Conservation (phyloP, 2,113 vertebrate species). For the Aegithalos caudatus region DNA sequence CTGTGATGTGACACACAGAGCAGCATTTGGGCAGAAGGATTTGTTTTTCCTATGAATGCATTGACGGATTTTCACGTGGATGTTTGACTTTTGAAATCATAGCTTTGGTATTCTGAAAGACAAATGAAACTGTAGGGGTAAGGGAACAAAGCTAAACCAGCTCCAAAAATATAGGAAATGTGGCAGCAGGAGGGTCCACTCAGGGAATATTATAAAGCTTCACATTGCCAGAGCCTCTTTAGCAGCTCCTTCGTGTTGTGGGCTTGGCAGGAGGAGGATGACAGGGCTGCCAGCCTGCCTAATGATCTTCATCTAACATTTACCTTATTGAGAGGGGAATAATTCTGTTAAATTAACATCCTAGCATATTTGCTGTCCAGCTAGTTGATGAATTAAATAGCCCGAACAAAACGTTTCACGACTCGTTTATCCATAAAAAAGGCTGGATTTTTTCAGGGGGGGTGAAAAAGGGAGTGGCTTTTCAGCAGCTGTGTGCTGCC, state of each 20-base stretch:
- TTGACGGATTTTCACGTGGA: neutral
- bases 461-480: neutral
- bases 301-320: constrained; percentile 47
- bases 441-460: neutral
- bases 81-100: neutral
- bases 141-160: neutral
- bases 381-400: constrained; percentile 58
- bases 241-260: neutral
- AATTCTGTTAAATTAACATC: constrained; percentile 62
- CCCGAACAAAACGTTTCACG: constrained; percentile 46
- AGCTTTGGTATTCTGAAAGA: neutral
- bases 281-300: constrained; percentile 44
- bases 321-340: constrained; percentile 52
- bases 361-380: constrained; percentile 47
- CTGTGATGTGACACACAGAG: neutral
- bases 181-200: neutral
- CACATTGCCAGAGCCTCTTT: constrained; percentile 15
- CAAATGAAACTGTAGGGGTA: neutral
- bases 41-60: neutral
- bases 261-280: constrained; percentile 33
- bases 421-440: constrained; percentile 31
- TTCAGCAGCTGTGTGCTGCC: neutral
- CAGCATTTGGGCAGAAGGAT: neutral
- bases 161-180: neutral
- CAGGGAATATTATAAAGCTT: neutral